Conservation (phyloP, 2,888 invertebrate genomes). For the Tyria jacobaeae region DNA sequence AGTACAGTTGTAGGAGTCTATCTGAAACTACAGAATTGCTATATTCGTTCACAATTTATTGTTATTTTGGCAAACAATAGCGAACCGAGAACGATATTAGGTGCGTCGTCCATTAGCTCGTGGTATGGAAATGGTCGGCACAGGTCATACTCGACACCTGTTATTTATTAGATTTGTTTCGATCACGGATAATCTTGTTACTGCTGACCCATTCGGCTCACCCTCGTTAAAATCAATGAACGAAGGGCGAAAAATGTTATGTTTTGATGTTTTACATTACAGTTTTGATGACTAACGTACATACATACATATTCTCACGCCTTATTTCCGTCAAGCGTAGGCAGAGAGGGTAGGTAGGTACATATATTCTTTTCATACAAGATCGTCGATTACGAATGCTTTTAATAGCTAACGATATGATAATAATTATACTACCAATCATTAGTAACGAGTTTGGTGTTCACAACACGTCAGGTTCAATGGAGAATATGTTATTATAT, state of each 20-base stretch:
- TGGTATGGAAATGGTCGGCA: conserved; percentile 55
- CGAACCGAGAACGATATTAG: conserved; percentile 37
- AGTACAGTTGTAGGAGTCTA: no score
- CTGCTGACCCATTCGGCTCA: conserved; percentile 50
- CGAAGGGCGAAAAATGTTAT: conserved; percentile 35
- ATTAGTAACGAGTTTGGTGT: conserved; percentile 25
- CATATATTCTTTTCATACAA: no score
- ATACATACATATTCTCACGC: no score
- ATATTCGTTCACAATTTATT: conserved; percentile 18
- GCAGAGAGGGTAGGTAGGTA: no score
- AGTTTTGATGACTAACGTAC: conserved; percentile 41
- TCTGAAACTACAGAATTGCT: neutral
- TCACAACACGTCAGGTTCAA: no score
- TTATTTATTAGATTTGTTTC: conserved; percentile 82
- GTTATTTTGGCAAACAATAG: conserved; percentile 51
- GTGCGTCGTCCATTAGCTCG: conserved; percentile 52
- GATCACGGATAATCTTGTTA: conserved; percentile 79
- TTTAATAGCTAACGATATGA: conserved; percentile 36
- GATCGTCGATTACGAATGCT: no score
- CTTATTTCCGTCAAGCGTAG: no score
- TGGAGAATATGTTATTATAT: no score
- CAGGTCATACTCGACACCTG: conserved; percentile 72
- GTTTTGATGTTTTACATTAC: conserved; percentile 22
- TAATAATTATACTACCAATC: conserved; percentile 36
- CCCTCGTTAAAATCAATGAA: conserved; percentile 39